Evolutionary conservation across 2,888 invertebrate genomes (phyloP).

Genomic region (Eueremaeus valkanovi): DNA sequence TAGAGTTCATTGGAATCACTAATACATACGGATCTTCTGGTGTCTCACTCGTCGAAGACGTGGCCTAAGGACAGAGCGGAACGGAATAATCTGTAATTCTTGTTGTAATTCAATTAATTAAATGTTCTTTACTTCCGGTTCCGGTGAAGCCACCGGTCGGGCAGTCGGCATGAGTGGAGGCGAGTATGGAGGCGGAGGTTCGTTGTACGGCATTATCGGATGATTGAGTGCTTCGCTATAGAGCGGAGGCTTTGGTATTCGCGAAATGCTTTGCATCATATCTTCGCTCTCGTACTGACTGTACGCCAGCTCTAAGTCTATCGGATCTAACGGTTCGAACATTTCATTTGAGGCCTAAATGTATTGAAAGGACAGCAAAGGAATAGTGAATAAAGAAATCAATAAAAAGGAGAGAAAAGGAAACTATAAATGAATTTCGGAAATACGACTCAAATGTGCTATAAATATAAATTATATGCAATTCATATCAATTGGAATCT

Average conservation of each 20-base stretch:
- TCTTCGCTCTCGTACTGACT: constrained; percentile 20
- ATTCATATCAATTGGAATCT: too few species aligned
- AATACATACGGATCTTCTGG: constrained; percentile 1
- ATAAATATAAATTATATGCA: too few species aligned
- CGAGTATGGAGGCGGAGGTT: constrained; percentile 21
- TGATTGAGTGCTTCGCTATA: constrained; percentile 33
- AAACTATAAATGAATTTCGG: too few species aligned
- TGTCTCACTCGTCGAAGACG: constrained; percentile 17
- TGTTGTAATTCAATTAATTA: neutral
- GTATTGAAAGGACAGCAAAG: neutral
- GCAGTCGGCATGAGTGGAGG: neutral
- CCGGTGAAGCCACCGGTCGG: neutral
- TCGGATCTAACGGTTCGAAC: constrained; percentile 23
- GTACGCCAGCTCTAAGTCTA: constrained; percentile 22
- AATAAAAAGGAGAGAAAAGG: neutral
- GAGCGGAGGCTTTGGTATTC: constrained; percentile 20
- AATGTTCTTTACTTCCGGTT: neutral
- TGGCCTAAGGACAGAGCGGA: neutral
- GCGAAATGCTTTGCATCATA: constrained; percentile 15
- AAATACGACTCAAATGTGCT: too few species aligned
- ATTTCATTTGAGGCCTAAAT: constrained; percentile 19
- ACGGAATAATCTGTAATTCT: too few species aligned
- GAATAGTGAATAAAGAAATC: neutral
- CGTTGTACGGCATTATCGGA: constrained; percentile 30
- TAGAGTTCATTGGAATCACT: constrained; percentile 13